Evolutionary conservation across 2,888 invertebrate species (phyloP).

Genomic region (Copidosoma aretas): DNA sequence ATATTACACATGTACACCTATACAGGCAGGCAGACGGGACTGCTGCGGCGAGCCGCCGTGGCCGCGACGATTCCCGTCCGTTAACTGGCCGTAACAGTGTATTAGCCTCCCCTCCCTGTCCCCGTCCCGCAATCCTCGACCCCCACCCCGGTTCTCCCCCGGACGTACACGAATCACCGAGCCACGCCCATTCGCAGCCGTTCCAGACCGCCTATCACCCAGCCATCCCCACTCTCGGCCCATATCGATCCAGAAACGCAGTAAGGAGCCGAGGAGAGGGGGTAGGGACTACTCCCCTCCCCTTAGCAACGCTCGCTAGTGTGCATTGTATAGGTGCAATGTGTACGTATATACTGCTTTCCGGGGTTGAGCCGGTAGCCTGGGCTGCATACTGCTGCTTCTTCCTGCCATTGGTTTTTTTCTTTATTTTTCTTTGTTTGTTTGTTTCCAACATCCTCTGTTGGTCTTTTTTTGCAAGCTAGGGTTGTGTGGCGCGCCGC

Average conservation of each 20-base stretch:
- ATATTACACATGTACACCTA: too few relatives aligned
- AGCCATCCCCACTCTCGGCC: neutral
- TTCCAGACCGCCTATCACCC: neutral
- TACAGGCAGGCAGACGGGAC: too few relatives aligned
- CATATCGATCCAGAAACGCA: neutral
- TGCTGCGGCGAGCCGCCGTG: constrained; percentile 15
- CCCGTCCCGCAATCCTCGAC: constrained; percentile 26
- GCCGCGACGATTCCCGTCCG: constrained; percentile 45
- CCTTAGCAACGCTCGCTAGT: neutral
- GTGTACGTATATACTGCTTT: neutral
- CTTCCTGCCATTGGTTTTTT: neutral
- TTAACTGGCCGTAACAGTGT: constrained; percentile 57
- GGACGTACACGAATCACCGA: constrained; percentile 40
- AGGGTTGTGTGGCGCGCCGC: constrained; percentile 1
- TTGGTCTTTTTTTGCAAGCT: constrained; percentile 34
- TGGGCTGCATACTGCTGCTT: neutral
- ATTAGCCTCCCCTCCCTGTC: constrained; percentile 46
- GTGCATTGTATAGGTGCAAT: neutral
- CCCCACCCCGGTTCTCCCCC: constrained; percentile 34
- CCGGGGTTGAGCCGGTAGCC: neutral
- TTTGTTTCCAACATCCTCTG: neutral
- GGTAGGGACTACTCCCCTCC: neutral
- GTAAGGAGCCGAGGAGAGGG: neutral
- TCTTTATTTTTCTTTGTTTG: neutral
- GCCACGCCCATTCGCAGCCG: neutral